Evolutionary conservation across 2,113 vertebrate genomes (phyloP).

Genomic region (Ameiurus melas): DNA sequence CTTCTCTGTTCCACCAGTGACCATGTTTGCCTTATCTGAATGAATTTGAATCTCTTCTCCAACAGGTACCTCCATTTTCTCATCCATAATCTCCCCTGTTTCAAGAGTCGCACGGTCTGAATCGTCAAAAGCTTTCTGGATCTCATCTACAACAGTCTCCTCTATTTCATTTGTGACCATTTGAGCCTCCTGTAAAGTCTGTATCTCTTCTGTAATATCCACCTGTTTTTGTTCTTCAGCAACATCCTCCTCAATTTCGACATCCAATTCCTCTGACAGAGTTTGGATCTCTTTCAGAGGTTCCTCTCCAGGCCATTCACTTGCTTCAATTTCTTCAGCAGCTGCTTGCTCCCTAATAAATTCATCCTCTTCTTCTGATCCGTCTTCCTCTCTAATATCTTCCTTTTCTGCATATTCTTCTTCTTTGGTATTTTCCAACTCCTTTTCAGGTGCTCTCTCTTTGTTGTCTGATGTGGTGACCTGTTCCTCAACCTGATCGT

Average conservation of each 20-base stretch:
- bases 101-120: not conserved
- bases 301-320: slow-evolving; percentile 23
- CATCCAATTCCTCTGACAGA: not conserved
- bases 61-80: not conserved
- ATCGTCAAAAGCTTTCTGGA: slow-evolving; percentile 11
- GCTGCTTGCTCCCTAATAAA: not conserved
- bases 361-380: not conserved
- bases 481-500: slow-evolving; percentile 15
- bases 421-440: slow-evolving; percentile 1
- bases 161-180: not conserved
- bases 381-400: not conserved
- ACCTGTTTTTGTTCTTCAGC: not conserved
- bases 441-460: not conserved
- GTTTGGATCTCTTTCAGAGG: not conserved
- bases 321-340: not conserved
- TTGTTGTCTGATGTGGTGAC: not conserved
- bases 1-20: not conserved
- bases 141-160: not conserved
- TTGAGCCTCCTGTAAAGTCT: not conserved
- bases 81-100: not conserved
- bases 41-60: slow-evolving; percentile 4
- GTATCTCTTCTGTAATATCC: not conserved
- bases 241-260: not conserved
- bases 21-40: not conserved
- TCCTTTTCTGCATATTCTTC: slow-evolving; percentile 20